Base-by-base conservation (phyloP, 2,113 vertebrate genomes). In the pig (Sus scrofa) region DNA sequence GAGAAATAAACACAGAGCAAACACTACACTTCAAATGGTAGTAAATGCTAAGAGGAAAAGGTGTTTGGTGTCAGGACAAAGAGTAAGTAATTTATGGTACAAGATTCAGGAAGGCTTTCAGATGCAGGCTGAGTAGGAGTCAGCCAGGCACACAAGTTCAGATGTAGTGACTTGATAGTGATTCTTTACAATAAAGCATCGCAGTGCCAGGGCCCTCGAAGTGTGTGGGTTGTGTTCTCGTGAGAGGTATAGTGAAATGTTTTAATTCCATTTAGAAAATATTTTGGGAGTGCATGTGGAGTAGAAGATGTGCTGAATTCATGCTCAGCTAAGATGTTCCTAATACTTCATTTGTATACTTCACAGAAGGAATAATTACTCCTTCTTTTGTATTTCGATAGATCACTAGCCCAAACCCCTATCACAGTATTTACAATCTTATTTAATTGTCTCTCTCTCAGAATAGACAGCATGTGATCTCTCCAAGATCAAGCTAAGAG, bases 31-130 rank as follows among this genome's bases (percentile, higher is more conserved):
- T 83, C 39, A 50, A 20, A 10, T 20, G 32, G 14, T 32, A 11
- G 1, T n/a, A 18, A 6, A 3, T 0, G 10, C 30, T 18, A 12
- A 19, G 32, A 24, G 27, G 24, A 50, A 34, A 19, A 27, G 9
- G 27, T 1, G 37, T 3, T 6, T 2, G 22, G 5, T 13, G 16
- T 58, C 19, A 0, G 14, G 37, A 58, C 50, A 34, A 2, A 22
- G 26, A 34, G 1, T 0, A 10, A 22, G 44, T 1, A 4, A 10
- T 6, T 15, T n/a, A 22, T 3, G 0, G 26, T 0, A 14, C 6
- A 16, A 16, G 60, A 24, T 1, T 1, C 15, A 3, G 16, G 14
- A 6, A 19, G 60, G 15, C 37, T 2, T 44, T 44, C 44, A 44
- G 34, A 14, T 2, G 12, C 27, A 30, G n/a, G 15, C 37, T 2